A percentile compares a stretch with the other conserved stretches of the same genome.
phyloP scores from a whole-genome alignment of 2,113 vertebrate species.

The Ramphastos sulfuratus region DNA sequence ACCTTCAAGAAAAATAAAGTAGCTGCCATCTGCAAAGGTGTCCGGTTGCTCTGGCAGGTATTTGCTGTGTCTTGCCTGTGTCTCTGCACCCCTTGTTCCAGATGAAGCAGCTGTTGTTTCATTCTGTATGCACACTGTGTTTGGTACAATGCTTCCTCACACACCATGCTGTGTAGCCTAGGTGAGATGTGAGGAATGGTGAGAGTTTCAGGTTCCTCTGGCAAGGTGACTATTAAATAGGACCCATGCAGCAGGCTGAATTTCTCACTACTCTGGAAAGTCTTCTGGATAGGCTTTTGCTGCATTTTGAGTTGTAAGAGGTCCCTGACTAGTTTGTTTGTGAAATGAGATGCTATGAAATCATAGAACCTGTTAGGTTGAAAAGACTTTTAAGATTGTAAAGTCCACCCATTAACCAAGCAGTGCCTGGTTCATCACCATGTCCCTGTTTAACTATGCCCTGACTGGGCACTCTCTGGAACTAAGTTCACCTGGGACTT shows the following conservation, averaged over 20 bases:
- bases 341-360: not conserved
- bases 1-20: not conserved
- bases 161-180: fast-evolving
- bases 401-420: not conserved
- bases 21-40: not conserved
- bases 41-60: not conserved
- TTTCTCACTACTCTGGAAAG: not conserved
- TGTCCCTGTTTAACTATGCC: not conserved
- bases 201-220: not conserved
- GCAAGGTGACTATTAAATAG: not conserved
- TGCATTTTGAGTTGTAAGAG: not conserved
- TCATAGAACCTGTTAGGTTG: not conserved
- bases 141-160: not conserved
- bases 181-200: not conserved
- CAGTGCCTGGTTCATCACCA: not conserved
- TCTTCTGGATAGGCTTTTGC: not conserved
- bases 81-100: not conserved
- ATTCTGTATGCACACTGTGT: fast-evolving
- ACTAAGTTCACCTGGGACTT: not conserved
- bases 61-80: fast-evolving
- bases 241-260: fast-evolving
- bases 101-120: not conserved
- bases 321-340: not conserved
- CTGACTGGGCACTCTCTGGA: not conserved
- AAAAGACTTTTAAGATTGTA: not conserved